Evolutionary conservation across 2,797 vertebrate genomes (phyloP), one percentile per base, ranked within the genome.

Genomic region (Muscicapa comitata): DNA sequence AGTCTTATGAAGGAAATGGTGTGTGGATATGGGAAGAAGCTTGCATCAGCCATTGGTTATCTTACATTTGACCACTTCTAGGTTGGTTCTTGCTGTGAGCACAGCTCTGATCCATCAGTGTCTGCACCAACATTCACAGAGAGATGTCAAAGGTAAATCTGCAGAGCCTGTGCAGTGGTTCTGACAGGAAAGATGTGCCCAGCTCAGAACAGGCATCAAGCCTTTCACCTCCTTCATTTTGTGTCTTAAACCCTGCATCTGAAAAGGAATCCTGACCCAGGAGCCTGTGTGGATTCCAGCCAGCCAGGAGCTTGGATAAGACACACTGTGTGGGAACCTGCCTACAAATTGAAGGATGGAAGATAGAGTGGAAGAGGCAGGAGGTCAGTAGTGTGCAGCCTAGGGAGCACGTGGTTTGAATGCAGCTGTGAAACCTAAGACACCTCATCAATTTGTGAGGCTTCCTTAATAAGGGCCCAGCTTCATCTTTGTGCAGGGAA

Each of bases 331-430:
- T 62, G 67, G 72, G 65, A 90, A 43, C 54, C 57, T 91, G 47
- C 47, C 33, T 65, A 37, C 81, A 74, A 88, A 86, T 7, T 57
- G 85, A 40, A 79, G 87, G 67, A 21, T 1, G 10, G 67, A 28
- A 79, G 65, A 47, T 16, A 54, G 89, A 63, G 42, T 16, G 53
- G 68, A 45, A 63, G 87, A 90, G 78, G 35, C 75, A 71, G 47
- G 68, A 83, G 93, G 75, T 93, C 91, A 88, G 61, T 11, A 14
- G 51, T 7, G 7, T 15, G 35, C 83, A 89, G 77, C 67, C 89
- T 70, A 76, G 67, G 67, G 45, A 87, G 65, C 85, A 80, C 42
- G 24, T 94, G 91, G 53, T 91, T 87, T 82, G 89, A 96, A 59
- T 55, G 91, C 67, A 76, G 25, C 67, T 53, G 59, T 76, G 94